Evolutionary conservation across 2,113 vertebrate genomes (phyloP), one percentile per base, ranked within the genome.

Genomic region (Nibea albiflora): DNA sequence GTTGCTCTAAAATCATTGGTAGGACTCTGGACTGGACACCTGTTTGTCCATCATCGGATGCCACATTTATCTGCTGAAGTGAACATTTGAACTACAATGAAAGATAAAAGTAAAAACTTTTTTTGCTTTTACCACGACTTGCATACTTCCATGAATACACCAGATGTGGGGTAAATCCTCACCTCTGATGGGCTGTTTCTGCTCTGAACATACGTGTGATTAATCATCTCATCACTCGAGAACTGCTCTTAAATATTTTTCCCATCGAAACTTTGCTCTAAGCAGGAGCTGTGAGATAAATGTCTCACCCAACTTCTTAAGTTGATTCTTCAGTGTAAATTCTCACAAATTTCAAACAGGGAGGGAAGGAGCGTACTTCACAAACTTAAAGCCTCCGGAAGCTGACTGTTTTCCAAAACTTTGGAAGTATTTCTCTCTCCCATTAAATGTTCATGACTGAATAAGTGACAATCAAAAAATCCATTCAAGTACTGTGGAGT

Each of bases 181-280:
- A 5, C 49, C 50, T 31, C 50, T 64, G 31, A 42, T 20, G 39
- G 60, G 19, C 31, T 28, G 7, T 28, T 61, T 9, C 54, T 61
- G 49, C 58, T 78, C 17, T n/a, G 17, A 46, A 56, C 42, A 20
- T 67, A 56, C 26, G 11, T 67, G 19, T 46, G 58, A 63, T 56
- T 56, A 64, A 64, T 28, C 20, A 24, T 64, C 14, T 46, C n/a
- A 24, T 63, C 35, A 63, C 61, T 63, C 42, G 31, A 22, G 35
- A 63, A 39, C 7, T 39, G 58, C 28, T 35, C 28, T 35, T 61
- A 31, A 35, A 35, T 39, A 11, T 62, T 39, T 31, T 28, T 35
- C 58, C 58, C 7, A 1, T 39, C 35, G 1, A 61, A 28, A 19
- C 61, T 62, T 11, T 11, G 31, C 16, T 62, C 10, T 39, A 4